Evolutionary conservation across 2,113 vertebrate genomes (phyloP).

Genomic region (Thamnophis sirtalis): DNA sequence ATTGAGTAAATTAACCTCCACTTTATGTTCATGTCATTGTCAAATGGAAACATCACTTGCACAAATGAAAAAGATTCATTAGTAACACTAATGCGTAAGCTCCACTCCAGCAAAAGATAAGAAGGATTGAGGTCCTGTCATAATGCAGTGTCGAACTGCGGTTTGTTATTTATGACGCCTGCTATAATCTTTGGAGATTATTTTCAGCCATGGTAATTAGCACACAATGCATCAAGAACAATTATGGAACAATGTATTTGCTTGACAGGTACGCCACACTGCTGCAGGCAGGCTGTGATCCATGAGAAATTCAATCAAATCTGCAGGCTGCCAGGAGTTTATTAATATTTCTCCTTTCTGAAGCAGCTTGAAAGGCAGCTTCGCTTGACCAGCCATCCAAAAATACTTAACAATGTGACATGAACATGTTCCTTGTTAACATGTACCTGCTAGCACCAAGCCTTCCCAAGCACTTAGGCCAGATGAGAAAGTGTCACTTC

Average conservation of each 20-base stretch:
- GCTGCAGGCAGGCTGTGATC: constrained; percentile 61
- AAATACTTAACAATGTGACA: constrained; percentile 60
- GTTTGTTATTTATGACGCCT: constrained; percentile 77
- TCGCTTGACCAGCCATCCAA: constrained; percentile 57
- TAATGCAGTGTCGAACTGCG: constrained; percentile 61
- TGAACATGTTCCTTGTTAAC: constrained; percentile 51
- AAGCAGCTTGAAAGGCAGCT: constrained; percentile 63
- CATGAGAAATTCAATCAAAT: constrained; percentile 71
- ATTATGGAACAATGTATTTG: constrained; percentile 67
- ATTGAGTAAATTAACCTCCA: constrained; percentile 81
- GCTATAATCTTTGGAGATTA: constrained; percentile 81
- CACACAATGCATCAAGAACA: constrained; percentile 70
- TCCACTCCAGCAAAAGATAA: constrained; percentile 71
- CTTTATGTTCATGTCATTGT: constrained; percentile 83
- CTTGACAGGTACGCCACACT: constrained; percentile 67
- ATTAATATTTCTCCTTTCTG: constrained; percentile 67
- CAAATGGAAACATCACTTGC: constrained; percentile 79
- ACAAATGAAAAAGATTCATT: constrained; percentile 80
- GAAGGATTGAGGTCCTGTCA: constrained; percentile 73
- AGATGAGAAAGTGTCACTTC: constrained; percentile 54
- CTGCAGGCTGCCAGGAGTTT: constrained; percentile 65
- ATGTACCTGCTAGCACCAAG: constrained; percentile 53
- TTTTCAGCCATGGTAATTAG: constrained; percentile 77
- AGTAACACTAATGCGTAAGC: constrained; percentile 72
- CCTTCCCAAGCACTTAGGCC: constrained; percentile 52